Base-by-base conservation (phyloP, 2,113 vertebrate genomes). In the Sarotherodon lohbergeri region DNA sequence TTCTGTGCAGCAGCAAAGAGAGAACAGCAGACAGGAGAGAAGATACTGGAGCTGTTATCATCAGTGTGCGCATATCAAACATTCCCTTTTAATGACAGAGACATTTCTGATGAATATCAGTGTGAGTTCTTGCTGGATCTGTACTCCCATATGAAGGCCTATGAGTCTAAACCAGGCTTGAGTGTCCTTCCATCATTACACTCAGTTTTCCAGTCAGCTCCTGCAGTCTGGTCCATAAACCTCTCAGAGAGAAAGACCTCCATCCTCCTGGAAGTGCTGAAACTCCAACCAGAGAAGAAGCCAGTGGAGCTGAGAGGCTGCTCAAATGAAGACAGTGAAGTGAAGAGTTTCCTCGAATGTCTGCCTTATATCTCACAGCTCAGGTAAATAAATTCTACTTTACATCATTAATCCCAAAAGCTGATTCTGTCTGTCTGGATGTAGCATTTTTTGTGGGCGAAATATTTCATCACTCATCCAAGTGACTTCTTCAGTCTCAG, bases 261-360 rank as follows among this genome's bases (percentile, higher is more conserved):
- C 54, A 55, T 55, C 0, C n/a, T 55, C 0, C 54, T 55, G n/a
- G 54, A 55, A 24, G n/a, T 55, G 54, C 5, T 55, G 54, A 55
- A 55, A 55, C n/a, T 55, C 54, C 54, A 55, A 0, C 2, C n/a
- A 24, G 54, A 55, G 10, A 55, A 55, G n/a, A 55, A 55, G 0
- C 54, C 3, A 2, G 54, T 55, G 5, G 0, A 55, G 54, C n/a
- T 55, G 54, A 55, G 0, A 24, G 10, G 54, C 5, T 56, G 54
- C 54, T 56, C 54, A 56, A 5, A 4, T 56, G 54, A 55, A 55
- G 54, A 55, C 2, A 55, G 54, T 55, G 54, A 24, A 55, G n/a
- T 55, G 10, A 22, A 0, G n/a, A 55, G 10, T 55, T 55, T 55
- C n/a, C n/a, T 55, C 1, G 0, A 55, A 1, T 55, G 54, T 55